phyloP scores from a whole-genome alignment of 2,113 vertebrate genomes.

The Aphelocoma coerulescens region DNA sequence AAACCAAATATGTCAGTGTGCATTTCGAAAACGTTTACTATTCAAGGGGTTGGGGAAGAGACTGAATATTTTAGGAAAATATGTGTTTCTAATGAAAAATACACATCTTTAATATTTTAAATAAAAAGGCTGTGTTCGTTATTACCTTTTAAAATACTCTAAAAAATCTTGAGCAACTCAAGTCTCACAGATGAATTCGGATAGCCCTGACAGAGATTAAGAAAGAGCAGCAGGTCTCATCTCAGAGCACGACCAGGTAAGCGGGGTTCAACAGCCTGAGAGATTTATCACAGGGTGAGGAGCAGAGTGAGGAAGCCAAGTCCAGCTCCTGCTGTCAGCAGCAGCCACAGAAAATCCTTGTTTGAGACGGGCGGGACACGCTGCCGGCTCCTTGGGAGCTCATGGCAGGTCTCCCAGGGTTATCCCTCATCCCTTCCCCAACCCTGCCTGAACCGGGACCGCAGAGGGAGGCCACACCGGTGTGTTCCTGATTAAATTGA shows the following conservation, averaged over 20 bases:
- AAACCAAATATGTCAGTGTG: not conserved
- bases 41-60: not conserved
- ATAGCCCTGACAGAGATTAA: not conserved
- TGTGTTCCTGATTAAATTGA: not conserved
- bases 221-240: not conserved
- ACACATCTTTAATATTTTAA: not conserved
- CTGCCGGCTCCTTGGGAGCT: rapidly evolving
- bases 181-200: not conserved
- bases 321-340: not conserved
- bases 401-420: not conserved
- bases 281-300: not conserved
- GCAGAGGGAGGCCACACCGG: rapidly evolving
- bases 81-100: not conserved
- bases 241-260: rapidly evolving
- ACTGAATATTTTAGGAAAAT: not conserved
- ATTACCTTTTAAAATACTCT: not conserved
- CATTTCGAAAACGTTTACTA: not conserved
- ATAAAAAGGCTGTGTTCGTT: not conserved
- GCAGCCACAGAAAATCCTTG: not conserved
- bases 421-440: not conserved
- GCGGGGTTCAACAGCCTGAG: not conserved
- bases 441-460: rapidly evolving
- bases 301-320: not conserved
- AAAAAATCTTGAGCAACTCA: not conserved
- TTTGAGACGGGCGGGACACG: rapidly evolving